Conservation (phyloP, 2,797 vertebrate species). For the Tenualosa thibaudeaui region DNA sequence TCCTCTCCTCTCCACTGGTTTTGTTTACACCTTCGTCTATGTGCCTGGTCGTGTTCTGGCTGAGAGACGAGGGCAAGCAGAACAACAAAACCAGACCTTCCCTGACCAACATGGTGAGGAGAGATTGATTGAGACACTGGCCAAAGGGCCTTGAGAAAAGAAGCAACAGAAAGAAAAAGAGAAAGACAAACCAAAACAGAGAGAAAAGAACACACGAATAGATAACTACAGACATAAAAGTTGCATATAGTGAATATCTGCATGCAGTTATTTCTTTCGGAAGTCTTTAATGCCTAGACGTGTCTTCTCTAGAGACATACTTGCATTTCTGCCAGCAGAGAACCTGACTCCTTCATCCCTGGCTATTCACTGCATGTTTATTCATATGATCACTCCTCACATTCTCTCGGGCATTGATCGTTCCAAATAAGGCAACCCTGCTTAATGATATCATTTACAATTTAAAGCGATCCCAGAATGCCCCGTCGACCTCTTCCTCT, state of each 20-base stretch:
- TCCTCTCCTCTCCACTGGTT: not conserved
- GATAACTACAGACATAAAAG: not conserved
- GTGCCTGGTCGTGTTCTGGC: not conserved
- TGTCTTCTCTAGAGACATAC: not conserved
- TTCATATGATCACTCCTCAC: constrained; percentile 30
- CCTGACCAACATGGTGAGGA: not conserved
- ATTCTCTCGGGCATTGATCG: constrained; percentile 41
- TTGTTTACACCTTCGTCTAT: not conserved
- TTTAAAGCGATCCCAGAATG: constrained; percentile 47
- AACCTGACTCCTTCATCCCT: not conserved
- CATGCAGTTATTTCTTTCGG: not conserved
- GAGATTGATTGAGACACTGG: not conserved
- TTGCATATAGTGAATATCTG: not conserved
- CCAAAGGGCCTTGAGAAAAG: not conserved
- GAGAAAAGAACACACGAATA: not conserved
- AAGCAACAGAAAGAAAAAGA: not conserved
- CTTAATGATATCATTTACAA: constrained; percentile 53
- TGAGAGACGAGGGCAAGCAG: not conserved
- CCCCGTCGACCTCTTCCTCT: constrained; percentile 37
- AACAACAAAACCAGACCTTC: not conserved
- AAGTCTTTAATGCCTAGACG: not conserved
- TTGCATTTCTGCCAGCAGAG: not conserved
- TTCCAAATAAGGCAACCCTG: constrained; percentile 48
- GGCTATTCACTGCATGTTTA: constrained; percentile 26
- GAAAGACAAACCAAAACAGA: not conserved